Conservation (phyloP, 2,113 vertebrate species). For the Zosterops hypoxanthus region DNA sequence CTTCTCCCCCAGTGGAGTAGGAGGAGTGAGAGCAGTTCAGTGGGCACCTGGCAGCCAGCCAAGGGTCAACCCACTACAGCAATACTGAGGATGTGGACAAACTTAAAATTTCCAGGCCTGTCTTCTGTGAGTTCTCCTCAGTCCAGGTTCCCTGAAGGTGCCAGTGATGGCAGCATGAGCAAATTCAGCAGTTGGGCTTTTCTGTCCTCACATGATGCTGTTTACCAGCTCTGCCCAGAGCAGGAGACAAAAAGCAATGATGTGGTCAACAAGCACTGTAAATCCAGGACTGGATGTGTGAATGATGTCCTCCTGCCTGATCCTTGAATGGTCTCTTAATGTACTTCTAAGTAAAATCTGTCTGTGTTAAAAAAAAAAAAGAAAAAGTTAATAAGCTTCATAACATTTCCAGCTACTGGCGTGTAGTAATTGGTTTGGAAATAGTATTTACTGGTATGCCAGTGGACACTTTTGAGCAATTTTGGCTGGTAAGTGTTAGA, state of each 20-base stretch:
- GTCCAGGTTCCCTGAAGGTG: background rate
- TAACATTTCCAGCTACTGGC: background rate
- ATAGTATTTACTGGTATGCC: background rate
- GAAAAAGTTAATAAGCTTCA: background rate
- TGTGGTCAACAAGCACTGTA: background rate
- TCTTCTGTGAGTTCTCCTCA: background rate
- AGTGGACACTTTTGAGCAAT: background rate
- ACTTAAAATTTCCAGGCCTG: background rate
- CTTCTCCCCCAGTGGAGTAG: background rate
- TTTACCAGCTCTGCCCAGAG: background rate
- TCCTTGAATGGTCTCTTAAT: background rate
- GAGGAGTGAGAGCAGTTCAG: background rate
- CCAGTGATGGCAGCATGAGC: background rate
- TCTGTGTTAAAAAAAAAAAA: background rate
- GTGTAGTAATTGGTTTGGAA: background rate
- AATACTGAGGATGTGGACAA: fast-evolving
- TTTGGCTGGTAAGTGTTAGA: background rate
- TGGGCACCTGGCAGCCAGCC: background rate
- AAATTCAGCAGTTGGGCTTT: background rate
- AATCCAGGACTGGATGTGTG: background rate
- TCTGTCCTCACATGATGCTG: background rate
- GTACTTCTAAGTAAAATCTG: background rate
- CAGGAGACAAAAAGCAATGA: background rate
- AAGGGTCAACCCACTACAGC: background rate
- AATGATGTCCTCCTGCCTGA: background rate